Base-by-base conservation (phyloP, 2,113 vertebrate species). In the Cebidichthys violaceus region DNA sequence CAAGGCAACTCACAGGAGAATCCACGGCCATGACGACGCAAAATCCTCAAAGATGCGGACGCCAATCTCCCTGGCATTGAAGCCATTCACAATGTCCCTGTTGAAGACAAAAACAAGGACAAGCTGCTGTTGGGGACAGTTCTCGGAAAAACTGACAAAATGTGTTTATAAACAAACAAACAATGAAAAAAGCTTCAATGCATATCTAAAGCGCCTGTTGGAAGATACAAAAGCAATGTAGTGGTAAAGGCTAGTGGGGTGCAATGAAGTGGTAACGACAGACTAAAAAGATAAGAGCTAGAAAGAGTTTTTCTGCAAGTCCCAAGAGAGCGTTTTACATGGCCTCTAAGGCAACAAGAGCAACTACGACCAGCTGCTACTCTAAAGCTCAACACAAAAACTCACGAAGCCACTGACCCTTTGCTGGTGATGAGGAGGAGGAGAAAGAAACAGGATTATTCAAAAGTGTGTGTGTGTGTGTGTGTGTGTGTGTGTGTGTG, bases 41-140 rank as follows among this genome's bases (percentile, higher is more conserved):
- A 98, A 96, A 77, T 98, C 97, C 87, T 96, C 96, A 91, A 98
- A 98, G 92, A 98, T 96, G 69, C 94, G 94, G 31, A 96, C 77
- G 0, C 94, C 94, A 0, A 98, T 61, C 1, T 97, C 95, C 47
- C 88, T 93, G 66, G 94, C 93, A 52, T 94, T 95, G 65, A 98
- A 95, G 39, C 93, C 62, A 0, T 83, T 88, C n/a, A 94, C 4
- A 15, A 95, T 4, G 77, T 92, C 73, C 72, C 84, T 92, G 83
- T 79, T 20, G 74, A 29, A 72, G 43, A 88, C 17, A 75, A 37
- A 73, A 69, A 77, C 0, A 59, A 68, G 31, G 29, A 70, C 15
- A 47, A 11, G 37, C 7, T 54, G 27, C 27, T n/a, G 8, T 31
- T 60, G 9, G 10, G 64, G 35, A 71, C 33, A 4, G 54, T n/a